These are phyloP conservation scores for Polietes domitor DNA, from an alignment of 2,888 invertebrate genomes.

Conservation along the genomic window DNA sequence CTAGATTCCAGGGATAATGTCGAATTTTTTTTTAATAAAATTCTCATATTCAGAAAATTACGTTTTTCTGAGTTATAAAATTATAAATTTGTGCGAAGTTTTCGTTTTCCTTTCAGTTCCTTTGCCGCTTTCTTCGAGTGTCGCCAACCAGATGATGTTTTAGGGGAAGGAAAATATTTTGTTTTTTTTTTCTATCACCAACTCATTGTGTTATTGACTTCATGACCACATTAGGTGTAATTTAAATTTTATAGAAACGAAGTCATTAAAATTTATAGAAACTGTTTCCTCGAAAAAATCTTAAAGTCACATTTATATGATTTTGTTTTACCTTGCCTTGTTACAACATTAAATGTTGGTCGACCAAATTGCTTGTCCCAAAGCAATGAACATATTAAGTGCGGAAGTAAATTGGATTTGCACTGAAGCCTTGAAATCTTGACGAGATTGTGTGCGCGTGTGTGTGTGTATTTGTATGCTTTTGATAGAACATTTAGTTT, in stretches of 20 bases:
- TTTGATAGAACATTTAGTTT: no score
- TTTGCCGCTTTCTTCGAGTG: no score
- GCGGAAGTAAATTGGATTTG: background rate
- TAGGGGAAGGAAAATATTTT: no score
- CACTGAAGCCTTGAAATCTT: background rate
- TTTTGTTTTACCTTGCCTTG: background rate
- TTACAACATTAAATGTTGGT: background rate
- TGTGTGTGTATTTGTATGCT: no score
- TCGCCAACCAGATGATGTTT: no score
- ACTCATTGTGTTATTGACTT: background rate
- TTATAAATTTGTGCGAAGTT: no score
- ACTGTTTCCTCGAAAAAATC: background rate
- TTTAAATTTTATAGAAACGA: background rate
- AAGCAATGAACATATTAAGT: background rate
- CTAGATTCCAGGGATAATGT: no score
- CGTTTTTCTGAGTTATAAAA: no score
- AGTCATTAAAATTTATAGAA: conserved; percentile 1
- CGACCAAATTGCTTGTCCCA: background rate
- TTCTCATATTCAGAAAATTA: no score
- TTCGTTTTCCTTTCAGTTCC: no score
- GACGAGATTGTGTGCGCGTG: background rate
- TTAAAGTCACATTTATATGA: background rate
- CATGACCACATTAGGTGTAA: background rate
- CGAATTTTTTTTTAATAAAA: no score
- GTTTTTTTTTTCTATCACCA: background rate